phyloP scores from a whole-genome alignment of 2,113 vertebrate genomes.

The Kryptolebias marmoratus region DNA sequence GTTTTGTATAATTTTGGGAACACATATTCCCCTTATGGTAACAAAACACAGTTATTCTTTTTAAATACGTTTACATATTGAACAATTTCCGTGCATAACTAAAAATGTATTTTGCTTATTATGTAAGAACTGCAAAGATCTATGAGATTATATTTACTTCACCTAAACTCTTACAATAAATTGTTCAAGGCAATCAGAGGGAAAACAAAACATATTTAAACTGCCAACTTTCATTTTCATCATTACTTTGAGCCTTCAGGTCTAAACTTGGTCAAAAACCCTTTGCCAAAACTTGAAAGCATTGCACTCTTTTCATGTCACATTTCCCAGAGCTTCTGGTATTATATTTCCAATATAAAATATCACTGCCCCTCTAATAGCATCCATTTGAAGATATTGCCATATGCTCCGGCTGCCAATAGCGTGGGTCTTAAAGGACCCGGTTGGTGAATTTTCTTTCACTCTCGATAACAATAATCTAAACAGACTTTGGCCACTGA shows the following conservation, averaged over 20 bases:
- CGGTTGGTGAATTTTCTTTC: constrained; percentile 48
- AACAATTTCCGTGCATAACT: background rate
- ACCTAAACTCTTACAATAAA: background rate
- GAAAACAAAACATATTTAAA: constrained; percentile 40
- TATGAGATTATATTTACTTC: background rate
- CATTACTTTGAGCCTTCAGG: constrained; percentile 33
- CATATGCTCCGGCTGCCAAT: constrained; percentile 49
- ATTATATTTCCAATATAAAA: constrained; percentile 25
- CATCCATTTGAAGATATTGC: constrained; percentile 47
- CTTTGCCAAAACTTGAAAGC: constrained; percentile 39
- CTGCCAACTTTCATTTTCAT: constrained; percentile 53
- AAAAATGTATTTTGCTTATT: background rate
- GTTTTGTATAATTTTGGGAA: too few relatives aligned
- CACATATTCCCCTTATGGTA: too few relatives aligned
- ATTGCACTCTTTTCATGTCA: constrained; percentile 47
- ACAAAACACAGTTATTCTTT: too few relatives aligned
- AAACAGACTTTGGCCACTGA: constrained; percentile 63
- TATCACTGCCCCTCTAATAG: constrained; percentile 55
- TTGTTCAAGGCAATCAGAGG: background rate
- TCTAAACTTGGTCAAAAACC: constrained; percentile 28
- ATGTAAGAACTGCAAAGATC: background rate
- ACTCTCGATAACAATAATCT: constrained; percentile 71
- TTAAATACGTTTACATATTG: too few relatives aligned
- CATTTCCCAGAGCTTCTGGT: constrained; percentile 50
- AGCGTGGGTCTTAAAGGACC: constrained; percentile 46